A percentile compares a stretch with the other conserved stretches of the same genome.
These are phyloP conservation scores for Mamestra brassicae DNA, from an alignment of 2,888 invertebrate species.

Conservation along the genomic window DNA sequence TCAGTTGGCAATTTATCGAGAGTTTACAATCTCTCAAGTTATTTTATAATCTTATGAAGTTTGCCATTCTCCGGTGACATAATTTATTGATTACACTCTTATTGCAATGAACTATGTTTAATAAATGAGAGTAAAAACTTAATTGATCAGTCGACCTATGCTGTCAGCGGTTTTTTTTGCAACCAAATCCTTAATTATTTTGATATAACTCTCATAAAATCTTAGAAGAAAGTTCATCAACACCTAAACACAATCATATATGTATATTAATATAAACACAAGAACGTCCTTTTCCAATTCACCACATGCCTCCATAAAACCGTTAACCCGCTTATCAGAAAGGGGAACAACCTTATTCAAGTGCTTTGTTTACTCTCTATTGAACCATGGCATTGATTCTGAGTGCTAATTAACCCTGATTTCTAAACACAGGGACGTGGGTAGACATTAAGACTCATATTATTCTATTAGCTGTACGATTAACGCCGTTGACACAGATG, in stretches of 20 bases:
- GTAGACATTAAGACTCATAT: slow-evolving; percentile 19
- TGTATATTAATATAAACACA: slow-evolving; percentile 8
- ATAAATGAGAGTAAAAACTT: no score
- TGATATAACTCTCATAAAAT: no score
- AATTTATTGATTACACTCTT: no score
- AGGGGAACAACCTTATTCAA: slow-evolving; percentile 58
- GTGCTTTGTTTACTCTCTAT: slow-evolving; percentile 55
- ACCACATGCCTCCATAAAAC: slow-evolving; percentile 20
- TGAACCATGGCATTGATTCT: slow-evolving; percentile 46
- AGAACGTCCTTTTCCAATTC: slow-evolving; percentile 14
- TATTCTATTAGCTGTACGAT: slow-evolving; percentile 45
- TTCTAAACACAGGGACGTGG: slow-evolving; percentile 41
- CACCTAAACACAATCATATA: slow-evolving; percentile 6
- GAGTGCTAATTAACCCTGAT: slow-evolving; percentile 69
- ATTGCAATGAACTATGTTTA: no score
- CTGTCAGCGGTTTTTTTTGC: no score
- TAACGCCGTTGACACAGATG: background rate
- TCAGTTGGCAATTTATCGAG: no score
- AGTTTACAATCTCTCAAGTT: no score
- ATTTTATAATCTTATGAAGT: no score
- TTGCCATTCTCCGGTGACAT: no score
- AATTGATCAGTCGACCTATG: no score
- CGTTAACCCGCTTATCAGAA: slow-evolving; percentile 54
- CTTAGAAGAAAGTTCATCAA: background rate
- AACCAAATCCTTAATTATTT: no score